Evolutionary conservation across 2,113 vertebrate genomes (phyloP), one percentile per base, ranked within the genome.

Genomic region (Sciurus niger): DNA sequence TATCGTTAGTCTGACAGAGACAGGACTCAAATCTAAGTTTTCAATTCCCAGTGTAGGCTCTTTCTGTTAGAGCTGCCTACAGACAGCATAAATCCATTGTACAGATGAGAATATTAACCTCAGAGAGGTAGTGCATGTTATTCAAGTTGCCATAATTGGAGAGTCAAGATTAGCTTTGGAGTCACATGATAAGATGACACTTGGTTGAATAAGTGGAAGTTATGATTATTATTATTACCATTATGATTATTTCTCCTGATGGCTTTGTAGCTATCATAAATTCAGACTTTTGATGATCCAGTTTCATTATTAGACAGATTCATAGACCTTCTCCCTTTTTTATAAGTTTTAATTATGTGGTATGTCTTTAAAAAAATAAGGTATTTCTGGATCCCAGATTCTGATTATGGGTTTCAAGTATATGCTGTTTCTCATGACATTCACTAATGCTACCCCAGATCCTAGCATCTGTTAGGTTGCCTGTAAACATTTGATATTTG

Each of bases 401-500:
- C 65, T 84, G 55, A 80, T 76, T 70, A 43, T 73, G 46, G 18
- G 43, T 74, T 94, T 95, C 86, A 91, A 93, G 34, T 79, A 65
- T 34, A 80, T 48, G 17, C 51, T 88, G 9, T 86, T 65, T 87
- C 67, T 77, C 51, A 72, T 58, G 43, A 96, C 28, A 84, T 53
- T 93, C 65, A 74, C 55, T 84, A 79, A 92, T 82, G 80, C 72
- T 82, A 65, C n/a, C 32, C 28, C 12, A 87, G 80, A 87, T 40
- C 55, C 63, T n/a, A 80, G 70, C 17, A 88, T 84, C 76, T 87
- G 20, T 84, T 95, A 70, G 48, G 6, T 58, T 63, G 84, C 46
- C 53, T 79, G 40, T 24, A 97, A 96, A 95, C 24, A 79, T 89
- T 68, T 87, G 85, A 95, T 48, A 84, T 88, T 89, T 94, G 8